A percentile compares a stretch with the other conserved stretches of the same genome.
Conservation (phyloP, 1,140 invertebrate genomes). For the Drosophila burlai region DNA sequence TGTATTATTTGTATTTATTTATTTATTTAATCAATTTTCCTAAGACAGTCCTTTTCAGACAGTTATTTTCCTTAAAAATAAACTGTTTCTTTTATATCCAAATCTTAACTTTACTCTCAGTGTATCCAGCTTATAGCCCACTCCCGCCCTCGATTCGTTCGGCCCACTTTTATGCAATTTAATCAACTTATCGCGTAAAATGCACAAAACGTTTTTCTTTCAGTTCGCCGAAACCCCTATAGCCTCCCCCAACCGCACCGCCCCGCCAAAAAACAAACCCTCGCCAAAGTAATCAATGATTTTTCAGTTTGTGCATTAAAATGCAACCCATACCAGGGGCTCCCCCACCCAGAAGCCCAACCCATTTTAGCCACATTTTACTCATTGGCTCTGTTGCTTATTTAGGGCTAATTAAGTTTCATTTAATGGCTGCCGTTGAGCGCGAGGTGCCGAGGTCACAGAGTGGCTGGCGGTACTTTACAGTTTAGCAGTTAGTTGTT, state of each 20-base stretch:
- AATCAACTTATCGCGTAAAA: slow-evolving; percentile 78
- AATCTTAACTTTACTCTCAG: not conserved
- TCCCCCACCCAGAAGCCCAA: slow-evolving; percentile 5
- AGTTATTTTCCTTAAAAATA: not conserved
- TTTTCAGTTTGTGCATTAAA: slow-evolving; percentile 70
- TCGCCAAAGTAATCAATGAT: slow-evolving; percentile 68
- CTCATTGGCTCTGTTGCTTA: slow-evolving; percentile 63
- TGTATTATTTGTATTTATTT: too few relatives aligned
- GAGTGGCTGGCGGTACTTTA: slow-evolving; percentile 45
- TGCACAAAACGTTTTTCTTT: slow-evolving; percentile 57
- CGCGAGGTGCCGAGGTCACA: slow-evolving; percentile 32
- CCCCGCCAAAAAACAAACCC: slow-evolving; percentile 8
- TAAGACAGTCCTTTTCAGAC: not conserved
- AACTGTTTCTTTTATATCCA: rapidly evolving
- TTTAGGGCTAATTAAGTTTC: slow-evolving; percentile 76
- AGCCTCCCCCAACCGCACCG: not conserved
- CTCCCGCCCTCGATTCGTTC: slow-evolving; percentile 14
- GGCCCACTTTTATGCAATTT: slow-evolving; percentile 76
- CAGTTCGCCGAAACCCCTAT: slow-evolving; percentile 5
- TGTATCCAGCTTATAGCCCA: slow-evolving; percentile 1
- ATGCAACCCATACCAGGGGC: slow-evolving; percentile 28
- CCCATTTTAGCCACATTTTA: slow-evolving; percentile 46
- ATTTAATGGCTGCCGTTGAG: slow-evolving; percentile 58
- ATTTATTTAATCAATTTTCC: not conserved
- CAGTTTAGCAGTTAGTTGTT: slow-evolving; percentile 59